Conservation (phyloP, 2,888 invertebrate species). For the Clostera curtula region DNA sequence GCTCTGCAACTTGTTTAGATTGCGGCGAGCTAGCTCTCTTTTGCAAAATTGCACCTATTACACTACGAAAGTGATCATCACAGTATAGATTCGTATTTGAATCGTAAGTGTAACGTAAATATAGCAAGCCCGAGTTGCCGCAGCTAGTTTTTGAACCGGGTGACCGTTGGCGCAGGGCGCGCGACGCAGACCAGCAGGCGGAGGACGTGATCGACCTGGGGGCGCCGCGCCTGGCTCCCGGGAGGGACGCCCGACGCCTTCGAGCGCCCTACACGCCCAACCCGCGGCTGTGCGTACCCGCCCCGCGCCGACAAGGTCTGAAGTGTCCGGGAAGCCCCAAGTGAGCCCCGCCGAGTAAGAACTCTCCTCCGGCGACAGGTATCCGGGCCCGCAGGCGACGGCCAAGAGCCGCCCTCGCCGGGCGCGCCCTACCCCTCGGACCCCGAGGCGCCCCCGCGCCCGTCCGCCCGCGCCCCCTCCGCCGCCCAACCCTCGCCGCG, state of each 20-base stretch:
- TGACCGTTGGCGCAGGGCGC: not conserved
- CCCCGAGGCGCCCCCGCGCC: conserved; percentile 9
- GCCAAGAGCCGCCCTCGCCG: conserved; percentile 14
- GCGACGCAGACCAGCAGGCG: conserved; percentile 12
- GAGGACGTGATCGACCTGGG: conserved; percentile 36
- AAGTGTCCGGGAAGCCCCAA: no score
- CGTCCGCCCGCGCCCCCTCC: conserved; percentile 20
- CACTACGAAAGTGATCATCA: no score
- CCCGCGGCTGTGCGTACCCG: conserved; percentile 2
- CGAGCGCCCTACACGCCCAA: conserved; percentile 5
- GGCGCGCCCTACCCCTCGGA: conserved; percentile 9
- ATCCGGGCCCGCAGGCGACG: conserved; percentile 28
- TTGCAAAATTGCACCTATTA: no score
- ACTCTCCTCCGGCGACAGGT: conserved; percentile 20
- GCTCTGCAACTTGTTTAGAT: not conserved
- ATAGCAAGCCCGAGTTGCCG: no score
- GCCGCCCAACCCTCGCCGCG: conserved; percentile 5
- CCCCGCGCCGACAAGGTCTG: no score
- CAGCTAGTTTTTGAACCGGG: not conserved
- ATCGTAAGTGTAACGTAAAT: no score
- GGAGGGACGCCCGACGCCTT: conserved; percentile 17
- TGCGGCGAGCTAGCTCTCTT: no score
- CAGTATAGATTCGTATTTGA: no score
- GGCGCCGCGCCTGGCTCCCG: conserved; percentile 21
- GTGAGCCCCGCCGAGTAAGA: not conserved